Base-by-base conservation (phyloP, 2,113 vertebrate genomes). In the Eublepharis macularius region DNA sequence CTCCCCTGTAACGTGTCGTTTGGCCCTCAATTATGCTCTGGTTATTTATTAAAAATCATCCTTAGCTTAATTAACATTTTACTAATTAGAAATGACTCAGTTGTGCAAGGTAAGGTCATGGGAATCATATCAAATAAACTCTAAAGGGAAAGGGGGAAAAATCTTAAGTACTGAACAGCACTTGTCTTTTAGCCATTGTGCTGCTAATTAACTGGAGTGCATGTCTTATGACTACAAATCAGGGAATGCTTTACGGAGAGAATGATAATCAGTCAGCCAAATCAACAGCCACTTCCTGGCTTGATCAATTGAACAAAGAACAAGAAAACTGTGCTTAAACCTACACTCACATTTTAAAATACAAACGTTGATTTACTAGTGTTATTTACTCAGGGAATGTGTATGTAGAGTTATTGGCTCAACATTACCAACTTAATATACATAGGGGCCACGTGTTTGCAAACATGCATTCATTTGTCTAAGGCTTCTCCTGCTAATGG, bases 61-160 rank as follows among this genome's bases (percentile, higher is more conserved):
- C 45, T 69, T 65, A 76, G 43, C 73, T 84, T 84, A 77, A 84
- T 41, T 41, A 49, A 76, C 32, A 65, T 66, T 76, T 66, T 68
- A 4, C 39, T 69, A 77, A 54, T 69, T 84, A 41, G 41, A 84
- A 69, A 54, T 77, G 63, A 69, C 45, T 69, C 11, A 47, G 45
- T 41, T n/a, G 13, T 84, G 32, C 13, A 34, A 51, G 13, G 41
- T 83, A 34, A 65, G 54, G 54, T 45, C 70, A 83, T n/a, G 19
- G 32, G 17, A 63, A 83, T 65, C 51, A 63, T 75, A 34, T 74
- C n/a, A 83, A 75, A 75, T 83, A 83, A 74, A 83, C 36, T 82
- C 39, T 83, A 39, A 80, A 65, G 26, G 39, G 10, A 41, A 26
- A 80, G 43, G 14, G 39, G 10, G 16, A 39, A 69, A 39, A 54